Percentiles rank a stretch among this genome's conserved stretches.
These are phyloP conservation scores for Callinectes sapidus DNA, from an alignment of 2,888 invertebrate genomes.

Conservation along the genomic window DNA sequence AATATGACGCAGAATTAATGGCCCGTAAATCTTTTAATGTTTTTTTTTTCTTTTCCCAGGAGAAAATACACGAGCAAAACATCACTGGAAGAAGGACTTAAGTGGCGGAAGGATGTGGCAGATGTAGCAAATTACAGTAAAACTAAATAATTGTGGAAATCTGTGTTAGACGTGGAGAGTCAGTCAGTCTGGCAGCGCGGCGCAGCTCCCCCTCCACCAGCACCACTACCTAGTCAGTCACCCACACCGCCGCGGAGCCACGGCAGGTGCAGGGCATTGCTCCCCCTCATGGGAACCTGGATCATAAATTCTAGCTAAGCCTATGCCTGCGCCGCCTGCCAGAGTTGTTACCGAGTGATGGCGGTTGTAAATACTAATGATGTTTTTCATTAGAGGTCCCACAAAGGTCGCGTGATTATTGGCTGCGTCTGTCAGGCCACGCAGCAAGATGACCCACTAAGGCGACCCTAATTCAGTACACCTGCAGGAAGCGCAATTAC, in stretches of 20 bases:
- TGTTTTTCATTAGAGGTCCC: not conserved
- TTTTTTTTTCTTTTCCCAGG: not conserved
- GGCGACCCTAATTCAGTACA: not conserved
- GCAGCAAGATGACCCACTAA: not conserved
- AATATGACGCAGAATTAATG: not conserved
- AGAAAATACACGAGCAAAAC: not conserved
- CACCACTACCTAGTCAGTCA: not conserved
- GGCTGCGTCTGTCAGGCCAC: not conserved
- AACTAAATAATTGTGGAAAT: not conserved
- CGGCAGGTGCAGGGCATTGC: not conserved
- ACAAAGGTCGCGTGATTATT: not conserved
- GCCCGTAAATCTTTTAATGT: not conserved
- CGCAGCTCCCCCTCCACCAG: not conserved
- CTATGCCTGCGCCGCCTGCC: not conserved
- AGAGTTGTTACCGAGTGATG: not conserved
- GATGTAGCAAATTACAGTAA: not conserved
- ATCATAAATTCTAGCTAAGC: not conserved
- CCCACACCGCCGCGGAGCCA: not conserved
- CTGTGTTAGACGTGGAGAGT: not conserved
- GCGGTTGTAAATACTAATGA: not conserved
- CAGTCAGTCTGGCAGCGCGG: constrained; percentile 28
- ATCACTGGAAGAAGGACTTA: not conserved
- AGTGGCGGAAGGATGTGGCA: not conserved
- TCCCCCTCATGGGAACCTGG: not conserved
- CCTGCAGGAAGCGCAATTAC: not conserved